Evolutionary conservation across 2,888 invertebrate genomes (phyloP).

Genomic region (Apantesis nais): DNA sequence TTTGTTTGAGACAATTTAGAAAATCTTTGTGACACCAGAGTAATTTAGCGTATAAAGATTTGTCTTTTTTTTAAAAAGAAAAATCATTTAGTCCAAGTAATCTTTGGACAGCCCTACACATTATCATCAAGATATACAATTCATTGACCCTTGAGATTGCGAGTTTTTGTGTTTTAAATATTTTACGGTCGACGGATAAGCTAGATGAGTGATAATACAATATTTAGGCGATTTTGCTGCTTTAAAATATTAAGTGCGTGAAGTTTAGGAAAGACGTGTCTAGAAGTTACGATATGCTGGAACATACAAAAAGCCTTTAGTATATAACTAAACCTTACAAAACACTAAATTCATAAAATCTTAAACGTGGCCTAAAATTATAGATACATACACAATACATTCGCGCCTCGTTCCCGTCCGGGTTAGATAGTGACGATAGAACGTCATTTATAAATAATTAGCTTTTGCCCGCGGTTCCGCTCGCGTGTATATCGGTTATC

Average conservation of each 20-base stretch:
- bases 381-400: not conserved
- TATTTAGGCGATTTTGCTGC: slow-evolving; percentile 1
- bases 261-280: not conserved
- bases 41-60: not conserved
- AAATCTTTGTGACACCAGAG: not conserved
- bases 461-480: too few species aligned
- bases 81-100: not conserved
- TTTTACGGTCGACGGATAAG: slow-evolving; percentile 5
- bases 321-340: not conserved
- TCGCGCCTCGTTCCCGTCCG: too few species aligned
- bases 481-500: too few species aligned
- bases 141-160: slow-evolving; percentile 1
- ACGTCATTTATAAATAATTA: too few species aligned
- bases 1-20: not conserved
- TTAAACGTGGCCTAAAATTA: not conserved
- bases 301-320: not conserved
- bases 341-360: not conserved
- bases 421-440: too few species aligned
- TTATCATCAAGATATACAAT: slow-evolving; percentile 7
- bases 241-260: not conserved
- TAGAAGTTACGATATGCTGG: not conserved
- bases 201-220: slow-evolving; percentile 2
- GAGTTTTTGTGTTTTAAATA: not conserved
- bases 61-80: not conserved
- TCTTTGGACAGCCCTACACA: not conserved